Conservation (phyloP, 2,888 invertebrate genomes). For the Dynastes grantii region DNA sequence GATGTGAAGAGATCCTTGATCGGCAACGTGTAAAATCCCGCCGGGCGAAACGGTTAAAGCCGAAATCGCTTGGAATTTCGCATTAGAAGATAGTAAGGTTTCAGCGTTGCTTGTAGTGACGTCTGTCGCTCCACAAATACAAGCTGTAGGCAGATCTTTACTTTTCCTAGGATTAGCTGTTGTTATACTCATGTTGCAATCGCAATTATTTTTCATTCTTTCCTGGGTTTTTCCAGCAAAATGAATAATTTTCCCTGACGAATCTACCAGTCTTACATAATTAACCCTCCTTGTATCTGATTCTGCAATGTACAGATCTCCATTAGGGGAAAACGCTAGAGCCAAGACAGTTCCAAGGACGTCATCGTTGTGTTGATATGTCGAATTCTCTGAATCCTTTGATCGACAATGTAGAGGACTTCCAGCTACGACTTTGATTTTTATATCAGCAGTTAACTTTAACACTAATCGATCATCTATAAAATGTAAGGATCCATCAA, state of each 20-base stretch:
- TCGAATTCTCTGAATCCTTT: constrained; percentile 63
- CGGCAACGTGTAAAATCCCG: constrained; percentile 96
- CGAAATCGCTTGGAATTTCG: constrained; percentile 80
- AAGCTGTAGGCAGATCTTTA: constrained; percentile 65
- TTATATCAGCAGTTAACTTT: constrained; percentile 92
- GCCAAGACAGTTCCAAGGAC: constrained; percentile 87
- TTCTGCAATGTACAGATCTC: constrained; percentile 94
- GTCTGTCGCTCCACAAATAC: constrained; percentile 65
- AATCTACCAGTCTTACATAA: constrained; percentile 88
- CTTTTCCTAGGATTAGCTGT: constrained; percentile 70
- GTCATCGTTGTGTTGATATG: constrained; percentile 60
- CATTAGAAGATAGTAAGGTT: constrained; percentile 90
- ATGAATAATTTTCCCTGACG: constrained; percentile 90
- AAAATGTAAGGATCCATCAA: constrained; percentile 95
- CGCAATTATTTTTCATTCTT: constrained; percentile 71
- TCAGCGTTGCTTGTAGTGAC: constrained; percentile 86
- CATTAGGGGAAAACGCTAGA: constrained; percentile 92
- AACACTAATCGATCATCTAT: constrained; percentile 95
- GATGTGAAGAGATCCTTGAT: constrained; percentile 92
- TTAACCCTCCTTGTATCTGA: constrained; percentile 90
- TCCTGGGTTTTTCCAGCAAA: constrained; percentile 92
- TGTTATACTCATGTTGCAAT: constrained; percentile 75
- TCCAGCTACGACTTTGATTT: constrained; percentile 95
- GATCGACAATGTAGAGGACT: constrained; percentile 91
- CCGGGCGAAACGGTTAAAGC: constrained; percentile 92